Percentiles rank a stretch among this genome's conserved stretches.
These are phyloP conservation scores for Phoenoteleia sp. DNA, from an alignment of 2,888 invertebrate genomes.

Conservation along the genomic window DNA sequence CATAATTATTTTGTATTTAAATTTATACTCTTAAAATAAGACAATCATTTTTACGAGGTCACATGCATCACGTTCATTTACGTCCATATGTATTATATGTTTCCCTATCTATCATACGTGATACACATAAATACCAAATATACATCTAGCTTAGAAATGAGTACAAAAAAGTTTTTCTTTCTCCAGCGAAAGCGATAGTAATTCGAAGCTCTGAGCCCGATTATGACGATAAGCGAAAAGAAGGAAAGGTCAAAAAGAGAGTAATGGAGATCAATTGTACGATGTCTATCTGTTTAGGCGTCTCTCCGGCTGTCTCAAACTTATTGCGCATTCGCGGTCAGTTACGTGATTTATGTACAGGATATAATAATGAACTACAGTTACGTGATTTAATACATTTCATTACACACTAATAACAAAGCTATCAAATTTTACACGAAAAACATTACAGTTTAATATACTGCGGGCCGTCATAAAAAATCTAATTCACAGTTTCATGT, in stretches of 20 bases:
- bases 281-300: slow-evolving; percentile 67
- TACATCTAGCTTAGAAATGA: too few species aligned
- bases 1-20: too few species aligned
- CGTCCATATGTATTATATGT: too few species aligned
- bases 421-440: slow-evolving; percentile 55
- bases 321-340: slow-evolving; percentile 71
- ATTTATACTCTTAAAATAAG: slow-evolving; percentile 7
- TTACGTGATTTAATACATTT: slow-evolving; percentile 67
- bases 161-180: slow-evolving; percentile 48
- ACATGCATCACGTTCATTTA: too few species aligned
- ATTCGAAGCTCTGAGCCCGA: too few species aligned
- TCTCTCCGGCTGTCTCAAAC: slow-evolving; percentile 46
- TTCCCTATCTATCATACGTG: too few species aligned
- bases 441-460: slow-evolving; percentile 27
- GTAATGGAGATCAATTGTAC: slow-evolving; percentile 70
- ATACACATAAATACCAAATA: too few species aligned
- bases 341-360: slow-evolving; percentile 67
- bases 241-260: slow-evolving; percentile 66
- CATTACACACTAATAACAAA: slow-evolving; percentile 61
- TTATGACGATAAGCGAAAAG: slow-evolving; percentile 47
- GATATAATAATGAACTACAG: slow-evolving; percentile 48
- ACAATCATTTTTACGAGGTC: too few species aligned
- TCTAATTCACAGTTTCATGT: slow-evolving; percentile 33
- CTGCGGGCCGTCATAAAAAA: slow-evolving; percentile 10
- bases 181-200: slow-evolving; percentile 56